Evolutionary conservation across 1,140 invertebrate species (phyloP).

Genomic region (Homalodisca vitripennis): DNA sequence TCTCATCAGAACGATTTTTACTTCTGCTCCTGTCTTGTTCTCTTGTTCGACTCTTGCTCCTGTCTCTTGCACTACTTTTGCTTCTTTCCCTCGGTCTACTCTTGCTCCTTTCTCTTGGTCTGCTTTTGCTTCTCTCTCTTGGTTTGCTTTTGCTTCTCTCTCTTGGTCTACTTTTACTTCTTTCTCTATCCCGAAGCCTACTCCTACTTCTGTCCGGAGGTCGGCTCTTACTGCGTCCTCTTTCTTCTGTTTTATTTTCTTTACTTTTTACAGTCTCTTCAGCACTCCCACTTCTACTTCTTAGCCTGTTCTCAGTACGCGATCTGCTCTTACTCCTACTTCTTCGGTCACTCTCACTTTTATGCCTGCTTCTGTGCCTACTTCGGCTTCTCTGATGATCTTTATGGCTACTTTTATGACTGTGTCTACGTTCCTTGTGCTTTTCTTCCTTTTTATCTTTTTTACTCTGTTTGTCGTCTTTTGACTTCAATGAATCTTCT

Average conservation of each 20-base stretch:
- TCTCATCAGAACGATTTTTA: too few relatives aligned
- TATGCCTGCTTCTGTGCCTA: slow-evolving; percentile 33
- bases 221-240: slow-evolving; percentile 45
- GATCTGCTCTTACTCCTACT: slow-evolving; percentile 37
- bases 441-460: slow-evolving; percentile 46
- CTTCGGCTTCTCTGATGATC: slow-evolving; percentile 36
- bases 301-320: slow-evolving; percentile 18
- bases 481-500: slow-evolving; percentile 45
- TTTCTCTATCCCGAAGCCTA: slow-evolving; percentile 45
- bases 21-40: neutral
- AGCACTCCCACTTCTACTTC: slow-evolving; percentile 30
- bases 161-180: slow-evolving; percentile 46
- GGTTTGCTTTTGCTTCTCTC: slow-evolving; percentile 34
- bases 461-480: slow-evolving; percentile 41
- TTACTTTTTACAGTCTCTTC: slow-evolving; percentile 40
- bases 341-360: slow-evolving; percentile 22
- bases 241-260: slow-evolving; percentile 38
- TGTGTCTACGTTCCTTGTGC: slow-evolving; percentile 42
- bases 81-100: slow-evolving; percentile 1
- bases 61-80: slow-evolving; percentile 33
- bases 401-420: slow-evolving; percentile 35
- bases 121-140: slow-evolving; percentile 33
- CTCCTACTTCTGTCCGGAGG: slow-evolving; percentile 43
- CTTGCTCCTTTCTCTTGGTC: slow-evolving; percentile 29
- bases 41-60: neutral